Percentiles rank a stretch among this genome's conserved stretches.
These are phyloP conservation scores for Todiramphus chloris DNA, from an alignment of 2,113 vertebrate genomes.

Conservation along the genomic window DNA sequence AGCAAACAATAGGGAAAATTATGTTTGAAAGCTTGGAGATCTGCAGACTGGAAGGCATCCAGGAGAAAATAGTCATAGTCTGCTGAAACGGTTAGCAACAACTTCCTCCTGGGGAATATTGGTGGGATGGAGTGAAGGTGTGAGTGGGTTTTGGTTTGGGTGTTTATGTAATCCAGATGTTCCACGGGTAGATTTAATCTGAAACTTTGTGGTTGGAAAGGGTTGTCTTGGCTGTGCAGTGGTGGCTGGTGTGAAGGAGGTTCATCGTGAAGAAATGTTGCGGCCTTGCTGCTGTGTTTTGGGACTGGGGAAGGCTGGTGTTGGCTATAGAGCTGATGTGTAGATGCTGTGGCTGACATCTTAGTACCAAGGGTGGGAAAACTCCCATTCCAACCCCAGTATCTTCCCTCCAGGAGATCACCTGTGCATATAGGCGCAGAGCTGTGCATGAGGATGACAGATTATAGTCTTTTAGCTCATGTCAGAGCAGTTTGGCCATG, in stretches of 20 bases:
- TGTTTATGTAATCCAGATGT: background rate
- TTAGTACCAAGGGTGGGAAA: background rate
- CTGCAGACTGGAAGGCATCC: background rate
- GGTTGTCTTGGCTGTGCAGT: background rate
- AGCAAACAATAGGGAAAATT: accelerated
- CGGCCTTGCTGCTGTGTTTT: background rate
- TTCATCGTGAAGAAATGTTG: background rate
- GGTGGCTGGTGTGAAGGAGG: background rate
- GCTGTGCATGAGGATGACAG: background rate
- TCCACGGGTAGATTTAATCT: background rate
- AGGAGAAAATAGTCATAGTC: background rate
- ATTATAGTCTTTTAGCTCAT: background rate
- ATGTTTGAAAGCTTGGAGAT: background rate
- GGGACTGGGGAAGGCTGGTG: background rate
- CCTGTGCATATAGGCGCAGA: background rate
- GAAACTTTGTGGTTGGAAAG: background rate
- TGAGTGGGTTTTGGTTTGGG: background rate
- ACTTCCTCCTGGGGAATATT: background rate
- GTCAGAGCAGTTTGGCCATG: background rate
- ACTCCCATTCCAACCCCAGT: too few species aligned
- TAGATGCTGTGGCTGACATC: background rate
- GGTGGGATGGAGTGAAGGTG: background rate
- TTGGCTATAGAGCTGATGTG: background rate
- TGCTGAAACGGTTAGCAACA: background rate
- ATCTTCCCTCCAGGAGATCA: background rate